These are phyloP conservation scores for Halichoerus grypus DNA, from an alignment of 2,113 vertebrate genomes.

Conservation along the genomic window DNA sequence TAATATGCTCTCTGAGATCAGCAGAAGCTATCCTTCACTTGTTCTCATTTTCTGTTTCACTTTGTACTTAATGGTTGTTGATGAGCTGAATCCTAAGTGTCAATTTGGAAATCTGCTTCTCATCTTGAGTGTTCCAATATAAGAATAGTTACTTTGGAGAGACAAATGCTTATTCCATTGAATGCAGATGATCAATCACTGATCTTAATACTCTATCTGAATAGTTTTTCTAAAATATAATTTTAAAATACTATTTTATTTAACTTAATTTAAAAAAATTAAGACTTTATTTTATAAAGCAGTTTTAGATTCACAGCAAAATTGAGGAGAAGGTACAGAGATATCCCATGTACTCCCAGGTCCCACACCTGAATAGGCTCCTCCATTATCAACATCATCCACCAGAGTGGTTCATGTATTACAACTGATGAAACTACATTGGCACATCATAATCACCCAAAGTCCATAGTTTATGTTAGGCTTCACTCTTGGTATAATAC, in stretches of 20 bases:
- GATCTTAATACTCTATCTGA: background rate
- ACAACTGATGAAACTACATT: background rate
- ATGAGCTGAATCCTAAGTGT: background rate
- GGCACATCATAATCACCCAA: background rate
- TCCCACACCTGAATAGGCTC: too few species aligned
- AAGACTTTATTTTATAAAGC: background rate
- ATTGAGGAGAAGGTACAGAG: background rate
- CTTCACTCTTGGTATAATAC: background rate
- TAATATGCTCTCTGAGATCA: constrained; percentile 45
- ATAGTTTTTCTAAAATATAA: background rate
- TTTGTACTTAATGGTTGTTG: constrained; percentile 23
- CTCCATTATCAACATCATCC: background rate
- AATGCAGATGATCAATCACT: background rate
- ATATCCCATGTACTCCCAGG: background rate
- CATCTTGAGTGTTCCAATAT: background rate
- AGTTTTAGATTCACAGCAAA: background rate
- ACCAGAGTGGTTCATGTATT: background rate
- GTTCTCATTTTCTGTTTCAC: background rate
- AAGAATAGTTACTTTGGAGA: background rate
- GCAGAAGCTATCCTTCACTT: background rate
- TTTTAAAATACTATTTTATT: background rate
- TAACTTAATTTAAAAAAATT: background rate
- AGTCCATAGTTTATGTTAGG: background rate
- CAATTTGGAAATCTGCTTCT: constrained; percentile 36
- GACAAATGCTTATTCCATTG: background rate